Conservation (phyloP, 2,888 invertebrate species). For the Ernsta delagoae region DNA sequence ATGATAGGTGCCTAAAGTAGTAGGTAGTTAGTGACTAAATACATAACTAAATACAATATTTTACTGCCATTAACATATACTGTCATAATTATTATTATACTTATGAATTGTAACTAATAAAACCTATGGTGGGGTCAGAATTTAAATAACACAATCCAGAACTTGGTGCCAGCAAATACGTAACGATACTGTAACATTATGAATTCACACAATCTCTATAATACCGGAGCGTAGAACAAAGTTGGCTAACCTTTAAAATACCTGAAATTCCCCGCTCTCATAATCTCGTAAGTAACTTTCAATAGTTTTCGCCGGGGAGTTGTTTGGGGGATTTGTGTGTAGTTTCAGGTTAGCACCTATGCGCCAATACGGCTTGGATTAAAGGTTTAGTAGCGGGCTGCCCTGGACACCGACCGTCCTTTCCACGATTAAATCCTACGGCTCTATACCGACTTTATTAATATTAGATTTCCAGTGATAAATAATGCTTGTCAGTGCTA, state of each 20-base stretch:
- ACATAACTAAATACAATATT: too few relatives aligned
- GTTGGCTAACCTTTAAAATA: slow-evolving; percentile 55
- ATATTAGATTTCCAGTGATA: slow-evolving; percentile 45
- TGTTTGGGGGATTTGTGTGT: slow-evolving; percentile 51
- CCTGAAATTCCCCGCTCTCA: slow-evolving; percentile 50
- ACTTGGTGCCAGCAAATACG: slow-evolving; percentile 42
- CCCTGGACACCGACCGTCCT: slow-evolving; percentile 58
- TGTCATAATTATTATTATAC: too few relatives aligned
- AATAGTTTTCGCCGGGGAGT: slow-evolving; percentile 71
- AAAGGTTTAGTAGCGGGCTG: slow-evolving; percentile 71
- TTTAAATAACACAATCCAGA: slow-evolving; percentile 69
- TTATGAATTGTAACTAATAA: neutral
- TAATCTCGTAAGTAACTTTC: slow-evolving; percentile 75
- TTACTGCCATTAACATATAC: too few relatives aligned
- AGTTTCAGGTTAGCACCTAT: slow-evolving; percentile 74
- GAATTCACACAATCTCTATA: slow-evolving; percentile 61
- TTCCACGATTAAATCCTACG: slow-evolving; percentile 75
- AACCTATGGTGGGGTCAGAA: slow-evolving; percentile 50
- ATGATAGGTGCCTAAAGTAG: too few relatives aligned
- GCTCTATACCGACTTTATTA: slow-evolving; percentile 61
- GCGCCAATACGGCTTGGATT: slow-evolving; percentile 81
- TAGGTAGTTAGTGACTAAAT: too few relatives aligned
- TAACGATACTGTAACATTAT: slow-evolving; percentile 16
- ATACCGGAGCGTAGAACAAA: slow-evolving; percentile 47
- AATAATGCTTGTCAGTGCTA: slow-evolving; percentile 31